Base-by-base conservation (phyloP, 2,888 invertebrate species). In the Altica lythri region DNA sequence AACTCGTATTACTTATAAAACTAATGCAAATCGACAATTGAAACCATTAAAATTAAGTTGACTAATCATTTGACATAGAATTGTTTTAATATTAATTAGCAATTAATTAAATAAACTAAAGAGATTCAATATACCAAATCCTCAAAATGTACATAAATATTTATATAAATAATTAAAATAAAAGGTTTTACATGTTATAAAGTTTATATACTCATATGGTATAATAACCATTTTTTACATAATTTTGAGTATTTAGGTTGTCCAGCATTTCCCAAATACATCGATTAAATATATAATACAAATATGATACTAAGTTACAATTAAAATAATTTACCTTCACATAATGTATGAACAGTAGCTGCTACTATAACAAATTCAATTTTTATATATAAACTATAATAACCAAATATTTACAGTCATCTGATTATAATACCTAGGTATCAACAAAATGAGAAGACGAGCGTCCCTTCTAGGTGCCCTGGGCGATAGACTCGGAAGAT, bases 201-300 rank as follows among this genome's bases (percentile, higher is more conserved):
- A 34, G 14, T 34, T 14, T 22, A 32, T 34, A 34, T 45, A 34
- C 34, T 34, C 13, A 22, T 10, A 35, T 30, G 9, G 18, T 30
- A 2, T 32, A 30, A 35, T 35, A 25, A 46, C 35, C 46, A 46
- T 35, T 35, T 34, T 17, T 19, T 8, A 30, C n/a, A 14, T 34
- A 16, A 34, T 9, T 34, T 19, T 9, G 30, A 16, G 38, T 27
- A 37, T 38, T 48, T 37, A 48, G 48, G 48, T 38, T 48, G 48
- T 38, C 48, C 48, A 38, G 48, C 49, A 49, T 19, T 40, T 29
- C 49, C 40, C 32, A 40, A 49, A 49, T 32, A 49, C 40, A 13
- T 22, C 18, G 48, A 40, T 48, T 38, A 49, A 49, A 49, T 49
- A 47, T 34, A 17, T 42, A 32, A 10, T 40, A 49, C 42, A 30